Percentiles rank a stretch among this genome's conserved stretches.
Evolutionary conservation across 2,797 vertebrate genomes (phyloP).

Genomic region (Fundulus diaphanus): DNA sequence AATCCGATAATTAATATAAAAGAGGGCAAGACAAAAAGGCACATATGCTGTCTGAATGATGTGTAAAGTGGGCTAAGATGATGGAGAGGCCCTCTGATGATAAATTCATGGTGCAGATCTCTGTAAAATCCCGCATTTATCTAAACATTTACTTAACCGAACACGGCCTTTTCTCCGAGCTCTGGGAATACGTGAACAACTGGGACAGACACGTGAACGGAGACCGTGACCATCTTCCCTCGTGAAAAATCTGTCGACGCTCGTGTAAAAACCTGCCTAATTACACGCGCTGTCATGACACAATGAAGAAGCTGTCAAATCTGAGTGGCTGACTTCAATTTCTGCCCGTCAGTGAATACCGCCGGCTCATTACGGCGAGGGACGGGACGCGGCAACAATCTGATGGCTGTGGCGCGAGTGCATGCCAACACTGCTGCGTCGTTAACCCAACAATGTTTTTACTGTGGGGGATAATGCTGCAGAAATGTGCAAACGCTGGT

Average conservation of each 20-base stretch:
- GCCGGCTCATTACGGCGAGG: constrained; percentile 60
- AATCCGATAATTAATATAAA: constrained; percentile 27
- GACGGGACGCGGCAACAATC: constrained; percentile 69
- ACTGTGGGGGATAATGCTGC: constrained; percentile 42
- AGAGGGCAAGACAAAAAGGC: constrained; percentile 4
- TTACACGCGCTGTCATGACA: constrained; percentile 49
- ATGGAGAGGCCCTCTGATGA: background rate
- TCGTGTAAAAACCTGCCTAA: constrained; percentile 48
- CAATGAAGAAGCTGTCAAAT: constrained; percentile 66
- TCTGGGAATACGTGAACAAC: constrained; percentile 7
- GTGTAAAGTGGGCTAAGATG: constrained; percentile 14
- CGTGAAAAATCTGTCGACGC: constrained; percentile 31
- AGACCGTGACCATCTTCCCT: constrained; percentile 21
- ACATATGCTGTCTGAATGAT: background rate
- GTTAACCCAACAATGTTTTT: constrained; percentile 78
- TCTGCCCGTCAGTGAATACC: constrained; percentile 71
- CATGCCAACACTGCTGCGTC: constrained; percentile 75
- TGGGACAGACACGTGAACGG: constrained; percentile 34
- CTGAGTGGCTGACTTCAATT: constrained; percentile 57
- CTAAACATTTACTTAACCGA: constrained; percentile 7
- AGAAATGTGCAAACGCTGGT: constrained; percentile 31
- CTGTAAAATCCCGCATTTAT: constrained; percentile 10
- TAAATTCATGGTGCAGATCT: constrained; percentile 23
- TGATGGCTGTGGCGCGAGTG: constrained; percentile 63
- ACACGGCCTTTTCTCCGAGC: constrained; percentile 10